These are phyloP conservation scores for Tetragonula carbonaria DNA, from an alignment of 2,888 invertebrate species.

Conservation along the genomic window DNA sequence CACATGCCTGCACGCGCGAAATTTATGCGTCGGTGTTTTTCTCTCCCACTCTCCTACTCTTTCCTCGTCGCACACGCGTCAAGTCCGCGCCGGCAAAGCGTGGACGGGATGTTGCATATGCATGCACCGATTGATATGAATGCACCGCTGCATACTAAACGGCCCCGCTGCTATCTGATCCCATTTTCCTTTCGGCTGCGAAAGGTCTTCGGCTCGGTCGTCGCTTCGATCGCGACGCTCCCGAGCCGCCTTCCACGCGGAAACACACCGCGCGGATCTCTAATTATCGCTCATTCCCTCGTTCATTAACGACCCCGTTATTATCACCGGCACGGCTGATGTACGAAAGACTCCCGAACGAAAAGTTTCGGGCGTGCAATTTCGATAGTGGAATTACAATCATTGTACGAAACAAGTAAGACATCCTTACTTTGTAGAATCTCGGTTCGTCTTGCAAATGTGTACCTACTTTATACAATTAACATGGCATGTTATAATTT, in stretches of 20 bases:
- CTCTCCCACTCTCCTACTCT: not conserved
- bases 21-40: slow-evolving; percentile 78
- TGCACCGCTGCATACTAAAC: slow-evolving; percentile 82
- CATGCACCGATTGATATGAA: slow-evolving; percentile 82
- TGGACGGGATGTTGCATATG: slow-evolving; percentile 77
- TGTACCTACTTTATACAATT: too few relatives aligned
- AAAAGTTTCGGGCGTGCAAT: not conserved
- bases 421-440: too few relatives aligned
- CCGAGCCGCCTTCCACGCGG: slow-evolving; percentile 67
- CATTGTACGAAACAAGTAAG: too few relatives aligned
- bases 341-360: too few relatives aligned
- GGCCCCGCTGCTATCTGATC: slow-evolving; percentile 79
- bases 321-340: not conserved
- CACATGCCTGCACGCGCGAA: slow-evolving; percentile 77
- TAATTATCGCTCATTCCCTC: slow-evolving; percentile 65
- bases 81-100: slow-evolving; percentile 55
- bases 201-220: slow-evolving; percentile 61
- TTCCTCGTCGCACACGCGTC: slow-evolving; percentile 50
- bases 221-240: slow-evolving; percentile 51
- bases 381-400: too few relatives aligned
- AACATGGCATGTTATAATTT: too few relatives aligned
- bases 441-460: too few relatives aligned
- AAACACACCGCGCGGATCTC: slow-evolving; percentile 70
- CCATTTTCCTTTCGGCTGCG: slow-evolving; percentile 76
- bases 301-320: slow-evolving; percentile 50